These are phyloP conservation scores for Sminthurinus aureus DNA, from an alignment of 2,888 invertebrate genomes.

Conservation along the genomic window DNA sequence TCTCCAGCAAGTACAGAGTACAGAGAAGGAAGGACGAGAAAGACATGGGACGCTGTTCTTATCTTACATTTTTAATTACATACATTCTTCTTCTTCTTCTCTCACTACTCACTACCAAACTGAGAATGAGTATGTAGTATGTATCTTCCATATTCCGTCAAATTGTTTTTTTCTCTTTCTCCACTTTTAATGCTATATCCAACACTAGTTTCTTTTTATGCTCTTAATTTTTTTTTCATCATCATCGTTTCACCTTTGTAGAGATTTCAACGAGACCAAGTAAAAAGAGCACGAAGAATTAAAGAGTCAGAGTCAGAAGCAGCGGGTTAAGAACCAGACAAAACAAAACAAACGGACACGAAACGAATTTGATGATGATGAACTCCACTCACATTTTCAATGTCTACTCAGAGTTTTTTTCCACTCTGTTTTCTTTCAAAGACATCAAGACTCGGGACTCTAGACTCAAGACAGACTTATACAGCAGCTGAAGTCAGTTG, in stretches of 20 bases:
- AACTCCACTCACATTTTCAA: neutral
- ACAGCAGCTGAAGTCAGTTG: neutral
- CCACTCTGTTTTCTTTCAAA: neutral
- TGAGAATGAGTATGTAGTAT: too few relatives aligned
- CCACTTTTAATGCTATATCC: neutral
- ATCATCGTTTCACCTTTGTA: constrained; percentile 6
- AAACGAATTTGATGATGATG: constrained; percentile 15
- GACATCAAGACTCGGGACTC: neutral
- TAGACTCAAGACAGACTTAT: neutral
- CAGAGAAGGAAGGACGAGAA: too few relatives aligned
- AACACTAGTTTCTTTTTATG: neutral
- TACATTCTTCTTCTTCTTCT: neutral
- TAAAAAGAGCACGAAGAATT: neutral
- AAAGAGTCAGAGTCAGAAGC: neutral
- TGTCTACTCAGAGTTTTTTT: constrained; percentile 9
- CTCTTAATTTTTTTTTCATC: constrained; percentile 9
- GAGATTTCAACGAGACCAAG: neutral
- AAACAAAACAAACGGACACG: constrained; percentile 9
- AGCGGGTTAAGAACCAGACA: constrained; percentile 4
- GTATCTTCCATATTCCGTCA: neutral
- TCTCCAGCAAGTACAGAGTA: constrained; percentile 11
- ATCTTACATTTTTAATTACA: constrained; percentile 39
- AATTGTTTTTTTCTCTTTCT: constrained; percentile 10
- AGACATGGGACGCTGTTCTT: constrained; percentile 17
- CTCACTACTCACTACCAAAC: neutral